Evolutionary conservation across 2,113 vertebrate species (phyloP).

Genomic region (Patagioenas fasciata): DNA sequence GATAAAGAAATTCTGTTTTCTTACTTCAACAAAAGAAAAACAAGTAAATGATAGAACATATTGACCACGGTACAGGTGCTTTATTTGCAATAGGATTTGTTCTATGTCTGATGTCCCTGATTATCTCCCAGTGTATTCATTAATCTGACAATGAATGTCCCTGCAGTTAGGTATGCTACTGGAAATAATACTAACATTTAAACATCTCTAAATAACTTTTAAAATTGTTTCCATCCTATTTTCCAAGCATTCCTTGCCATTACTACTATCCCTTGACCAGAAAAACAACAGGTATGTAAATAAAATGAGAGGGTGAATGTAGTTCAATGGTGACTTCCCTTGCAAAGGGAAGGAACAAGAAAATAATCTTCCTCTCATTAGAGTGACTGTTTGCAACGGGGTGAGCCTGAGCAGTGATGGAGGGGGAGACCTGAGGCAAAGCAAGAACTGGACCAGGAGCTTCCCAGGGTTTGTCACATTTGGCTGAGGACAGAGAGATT

Average conservation of each 20-base stretch:
- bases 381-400: neutral
- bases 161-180: neutral
- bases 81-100: neutral
- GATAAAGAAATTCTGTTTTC: neutral
- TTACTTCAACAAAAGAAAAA: neutral
- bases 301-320: neutral
- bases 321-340: neutral
- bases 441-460: neutral
- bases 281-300: neutral
- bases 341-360: neutral
- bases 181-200: neutral
- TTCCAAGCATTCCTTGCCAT: neutral
- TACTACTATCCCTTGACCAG: neutral
- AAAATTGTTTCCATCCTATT: neutral
- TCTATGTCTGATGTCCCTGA: neutral
- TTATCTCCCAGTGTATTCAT: neutral
- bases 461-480: constrained; percentile 10
- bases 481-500: neutral
- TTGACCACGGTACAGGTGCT: neutral
- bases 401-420: neutral
- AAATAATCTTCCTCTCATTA: neutral
- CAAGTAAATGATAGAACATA: neutral
- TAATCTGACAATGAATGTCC: neutral
- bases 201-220: neutral
- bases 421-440: neutral